These are phyloP conservation scores for Hyla sarda DNA, from an alignment of 2,113 vertebrate species.

Conservation along the genomic window DNA sequence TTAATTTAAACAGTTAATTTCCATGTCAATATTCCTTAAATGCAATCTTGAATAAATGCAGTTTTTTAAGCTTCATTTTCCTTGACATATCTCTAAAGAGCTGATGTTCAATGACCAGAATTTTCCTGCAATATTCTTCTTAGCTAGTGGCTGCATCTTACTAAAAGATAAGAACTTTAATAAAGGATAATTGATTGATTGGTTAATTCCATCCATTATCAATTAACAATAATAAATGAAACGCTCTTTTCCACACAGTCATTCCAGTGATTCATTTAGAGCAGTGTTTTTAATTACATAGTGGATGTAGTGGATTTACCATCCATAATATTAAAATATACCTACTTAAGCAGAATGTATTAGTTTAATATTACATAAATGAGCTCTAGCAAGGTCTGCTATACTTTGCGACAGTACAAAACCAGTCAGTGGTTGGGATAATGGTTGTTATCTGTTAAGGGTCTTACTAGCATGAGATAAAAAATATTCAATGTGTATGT, in stretches of 20 bases:
- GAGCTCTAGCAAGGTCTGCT: not conserved
- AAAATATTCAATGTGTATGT: too few species aligned
- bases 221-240: constrained; percentile 44
- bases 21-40: not conserved
- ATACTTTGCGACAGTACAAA: not conserved
- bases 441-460: too few species aligned
- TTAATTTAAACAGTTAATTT: too few species aligned
- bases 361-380: not conserved
- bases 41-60: not conserved
- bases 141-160: too few species aligned
- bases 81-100: not conserved
- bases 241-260: constrained; percentile 6
- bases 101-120: not conserved
- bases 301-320: constrained; percentile 15
- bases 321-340: constrained; percentile 17
- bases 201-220: constrained; percentile 34
- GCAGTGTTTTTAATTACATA: constrained; percentile 25
- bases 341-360: constrained; percentile 20
- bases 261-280: constrained; percentile 15
- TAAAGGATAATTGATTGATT: constrained; percentile 43
- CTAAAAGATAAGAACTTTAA: constrained; percentile 33
- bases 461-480: too few species aligned
- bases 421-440: not conserved
- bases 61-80: too few species aligned
- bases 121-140: too few species aligned